Conservation (phyloP, 2,797 vertebrate species). For the Acipenser oxyrinchus region DNA sequence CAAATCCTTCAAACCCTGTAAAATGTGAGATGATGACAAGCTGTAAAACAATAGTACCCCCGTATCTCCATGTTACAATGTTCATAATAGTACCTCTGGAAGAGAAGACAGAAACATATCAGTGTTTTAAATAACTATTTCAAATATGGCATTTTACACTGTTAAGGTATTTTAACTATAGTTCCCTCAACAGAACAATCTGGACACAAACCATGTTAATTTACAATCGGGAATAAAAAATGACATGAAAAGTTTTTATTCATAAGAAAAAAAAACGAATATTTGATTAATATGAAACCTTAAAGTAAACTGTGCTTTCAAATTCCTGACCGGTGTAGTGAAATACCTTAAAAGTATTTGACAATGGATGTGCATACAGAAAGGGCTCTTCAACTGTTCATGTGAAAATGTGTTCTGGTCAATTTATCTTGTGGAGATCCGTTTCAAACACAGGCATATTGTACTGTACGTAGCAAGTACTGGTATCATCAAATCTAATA, state of each 20-base stretch:
- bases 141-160: constrained; percentile 28
- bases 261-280: constrained; percentile 8
- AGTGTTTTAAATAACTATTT: constrained; percentile 34
- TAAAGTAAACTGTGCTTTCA: constrained; percentile 51
- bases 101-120: constrained; percentile 56
- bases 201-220: too few relatives aligned
- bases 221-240: too few relatives aligned
- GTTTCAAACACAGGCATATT: constrained; percentile 68
- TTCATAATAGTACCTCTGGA: constrained; percentile 52
- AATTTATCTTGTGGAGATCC: constrained; percentile 57
- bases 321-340: constrained; percentile 61
- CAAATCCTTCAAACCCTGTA: constrained; percentile 5
- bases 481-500: constrained; percentile 58
- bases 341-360: constrained; percentile 50
- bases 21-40: constrained; percentile 1
- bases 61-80: constrained; percentile 42
- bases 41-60: constrained; percentile 60
- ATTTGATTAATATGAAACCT: constrained; percentile 31
- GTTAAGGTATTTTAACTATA: constrained; percentile 27
- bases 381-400: constrained; percentile 73
- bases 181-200: too few relatives aligned
- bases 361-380: constrained; percentile 70
- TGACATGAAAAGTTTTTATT: neutral
- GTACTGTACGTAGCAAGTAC: constrained; percentile 64
- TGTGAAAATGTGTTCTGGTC: constrained; percentile 54